Evolutionary conservation across 2,888 invertebrate species (phyloP), one percentile per base, ranked within the genome.

Genomic region (Microchrysa polita): DNA sequence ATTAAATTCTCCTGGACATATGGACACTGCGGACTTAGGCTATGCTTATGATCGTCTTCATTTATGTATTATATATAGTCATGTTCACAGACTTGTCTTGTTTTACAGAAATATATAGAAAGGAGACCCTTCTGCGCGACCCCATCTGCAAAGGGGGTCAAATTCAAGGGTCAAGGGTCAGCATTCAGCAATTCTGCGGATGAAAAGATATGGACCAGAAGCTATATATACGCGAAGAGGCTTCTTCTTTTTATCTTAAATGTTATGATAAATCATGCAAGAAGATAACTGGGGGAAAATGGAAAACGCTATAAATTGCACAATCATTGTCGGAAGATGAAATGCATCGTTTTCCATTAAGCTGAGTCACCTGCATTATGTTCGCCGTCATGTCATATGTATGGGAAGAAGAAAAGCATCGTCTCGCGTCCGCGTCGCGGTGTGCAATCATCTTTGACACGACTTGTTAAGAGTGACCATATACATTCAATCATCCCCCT

Each of bases 91-190:
- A 34, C 27, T 34, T 34, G 27, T 7, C 2, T 7, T 34, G n/a
- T n/a, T n/a, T n/a, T n/a, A n/a, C n/a, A n/a, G n/a, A n/a, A n/a
- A 34, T 34, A 34, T 7, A 7, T 7, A 34, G 27, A 34, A n/a
- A 48, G 48, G 48, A 48, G 48, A 65, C 65, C 65, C 65, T 65
- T 65, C 44, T 22, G 65, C 65, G 65, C 44, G 65, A 65, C 65
- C 65, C 23, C 65, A 65, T n/a, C 44, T 34, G 22, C 65, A 65
- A 65, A 5, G 12, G n/a, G 34, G 65, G 65, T 65, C 65, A 61
- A 16, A 20, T 12, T 65, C 48, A n/a, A n/a, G n/a, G n/a, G n/a
- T n/a, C n/a, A n/a, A n/a, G n/a, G n/a, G n/a, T n/a, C n/a, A n/a
- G n/a, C n/a, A n/a, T 44, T 65, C 48, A 48, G 5, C 48, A 12